These are phyloP conservation scores for Clarias laeviceps DNA, from an alignment of 2,797 vertebrate species.

Conservation along the genomic window DNA sequence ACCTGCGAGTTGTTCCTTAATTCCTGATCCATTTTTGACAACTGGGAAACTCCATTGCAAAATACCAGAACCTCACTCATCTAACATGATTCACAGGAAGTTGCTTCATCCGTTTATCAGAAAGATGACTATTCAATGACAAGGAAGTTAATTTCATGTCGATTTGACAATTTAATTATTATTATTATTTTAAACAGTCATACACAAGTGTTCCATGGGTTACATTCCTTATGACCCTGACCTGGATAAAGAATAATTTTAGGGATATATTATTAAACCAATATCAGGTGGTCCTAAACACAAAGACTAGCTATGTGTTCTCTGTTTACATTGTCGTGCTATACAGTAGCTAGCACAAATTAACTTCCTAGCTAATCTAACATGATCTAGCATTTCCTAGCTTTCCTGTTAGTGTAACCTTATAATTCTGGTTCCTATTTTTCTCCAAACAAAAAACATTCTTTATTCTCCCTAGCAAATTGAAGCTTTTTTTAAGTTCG, in stretches of 20 bases:
- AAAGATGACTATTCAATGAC: neutral
- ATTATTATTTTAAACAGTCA: neutral
- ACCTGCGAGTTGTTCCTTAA: neutral
- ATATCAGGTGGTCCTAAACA: neutral
- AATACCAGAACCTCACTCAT: neutral
- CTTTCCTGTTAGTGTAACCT: no score
- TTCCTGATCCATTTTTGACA: neutral
- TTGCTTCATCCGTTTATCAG: neutral
- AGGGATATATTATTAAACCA: neutral
- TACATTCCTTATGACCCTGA: neutral
- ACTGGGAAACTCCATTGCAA: neutral
- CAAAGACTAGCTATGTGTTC: no score
- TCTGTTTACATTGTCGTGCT: no score
- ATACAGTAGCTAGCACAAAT: no score
- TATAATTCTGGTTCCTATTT: no score
- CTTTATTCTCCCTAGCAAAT: no score
- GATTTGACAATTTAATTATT: neutral
- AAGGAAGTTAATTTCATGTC: neutral
- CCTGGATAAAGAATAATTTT: neutral
- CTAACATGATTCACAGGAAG: constrained; percentile 10
- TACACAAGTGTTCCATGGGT: neutral
- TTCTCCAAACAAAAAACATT: no score
- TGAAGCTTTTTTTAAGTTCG: no score
- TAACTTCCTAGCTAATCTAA: no score
- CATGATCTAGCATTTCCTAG: no score